These are phyloP conservation scores for Copidosoma aretas DNA, from an alignment of 2,888 invertebrate genomes.

Conservation along the genomic window DNA sequence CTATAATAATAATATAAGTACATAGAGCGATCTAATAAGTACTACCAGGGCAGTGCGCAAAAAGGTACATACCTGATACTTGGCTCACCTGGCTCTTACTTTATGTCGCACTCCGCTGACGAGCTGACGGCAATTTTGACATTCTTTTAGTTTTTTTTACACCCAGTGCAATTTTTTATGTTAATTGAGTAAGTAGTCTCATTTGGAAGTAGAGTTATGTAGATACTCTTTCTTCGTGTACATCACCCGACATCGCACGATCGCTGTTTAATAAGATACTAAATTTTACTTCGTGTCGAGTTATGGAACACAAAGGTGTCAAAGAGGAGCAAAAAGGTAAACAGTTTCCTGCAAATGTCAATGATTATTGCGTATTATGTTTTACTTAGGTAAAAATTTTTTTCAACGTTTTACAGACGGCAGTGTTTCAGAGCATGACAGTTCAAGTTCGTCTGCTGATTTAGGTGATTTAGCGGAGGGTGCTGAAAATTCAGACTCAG, in stretches of 20 bases:
- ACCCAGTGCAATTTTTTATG: no score
- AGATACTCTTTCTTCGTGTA: neutral
- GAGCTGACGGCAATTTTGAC: no score
- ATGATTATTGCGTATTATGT: neutral
- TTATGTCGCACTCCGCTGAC: no score
- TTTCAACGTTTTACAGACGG: no score
- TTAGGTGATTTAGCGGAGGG: constrained; percentile 32
- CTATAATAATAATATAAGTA: no score
- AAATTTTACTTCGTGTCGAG: constrained; percentile 3
- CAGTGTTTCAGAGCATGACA: constrained; percentile 17
- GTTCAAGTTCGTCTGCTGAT: constrained; percentile 40
- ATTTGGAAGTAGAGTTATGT: no score
- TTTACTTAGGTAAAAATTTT: neutral
- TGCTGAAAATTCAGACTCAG: constrained; percentile 52
- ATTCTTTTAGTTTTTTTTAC: no score
- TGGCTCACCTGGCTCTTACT: no score
- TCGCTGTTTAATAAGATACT: neutral
- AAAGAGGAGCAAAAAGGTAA: constrained; percentile 17
- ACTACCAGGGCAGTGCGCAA: no score
- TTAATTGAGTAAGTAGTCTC: no score
- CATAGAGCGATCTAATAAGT: no score
- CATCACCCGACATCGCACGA: neutral
- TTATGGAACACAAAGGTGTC: constrained; percentile 26
- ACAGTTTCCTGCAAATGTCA: neutral
- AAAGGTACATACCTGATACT: no score